Percentiles rank a stretch among this genome's conserved stretches.
Evolutionary conservation across 2,888 invertebrate genomes (phyloP).

Genomic region (Theretra japonica): DNA sequence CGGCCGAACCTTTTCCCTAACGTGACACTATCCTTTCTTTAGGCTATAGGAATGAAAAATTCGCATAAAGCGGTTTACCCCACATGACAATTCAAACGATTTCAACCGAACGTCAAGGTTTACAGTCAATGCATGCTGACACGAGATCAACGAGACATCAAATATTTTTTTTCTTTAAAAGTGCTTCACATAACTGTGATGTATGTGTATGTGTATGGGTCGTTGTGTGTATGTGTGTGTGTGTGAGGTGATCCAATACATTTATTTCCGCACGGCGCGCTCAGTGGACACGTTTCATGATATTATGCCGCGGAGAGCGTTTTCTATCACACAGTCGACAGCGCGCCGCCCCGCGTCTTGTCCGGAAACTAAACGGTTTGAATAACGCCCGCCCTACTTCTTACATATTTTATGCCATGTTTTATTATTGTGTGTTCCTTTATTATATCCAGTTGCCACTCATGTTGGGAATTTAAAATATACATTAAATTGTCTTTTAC

Average conservation of each 20-base stretch:
- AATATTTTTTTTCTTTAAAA: slow-evolving; percentile 1
- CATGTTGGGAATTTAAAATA: neutral
- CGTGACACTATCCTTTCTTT: too few relatives aligned
- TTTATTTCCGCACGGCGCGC: slow-evolving; percentile 12
- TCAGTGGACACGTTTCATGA: neutral
- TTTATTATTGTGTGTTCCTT: neutral
- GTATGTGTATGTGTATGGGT: neutral
- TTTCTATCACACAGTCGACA: neutral
- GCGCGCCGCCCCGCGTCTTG: neutral
- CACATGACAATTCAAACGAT: too few relatives aligned
- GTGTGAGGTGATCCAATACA: slow-evolving; percentile 4
- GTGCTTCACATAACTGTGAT: neutral
- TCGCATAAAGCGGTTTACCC: too few relatives aligned
- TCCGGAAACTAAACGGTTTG: slow-evolving; percentile 12
- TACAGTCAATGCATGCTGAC: too few relatives aligned
- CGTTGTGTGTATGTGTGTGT: neutral
- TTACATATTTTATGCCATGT: neutral
- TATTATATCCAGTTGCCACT: neutral
- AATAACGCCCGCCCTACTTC: slow-evolving; percentile 17
- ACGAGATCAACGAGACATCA: neutral
- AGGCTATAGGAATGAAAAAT: too few relatives aligned
- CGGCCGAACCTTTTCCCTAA: too few relatives aligned
- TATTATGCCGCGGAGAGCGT: neutral
- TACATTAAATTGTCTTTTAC: neutral
- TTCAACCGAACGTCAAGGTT: too few relatives aligned